Evolutionary conservation across 2,888 invertebrate genomes (phyloP), one percentile per base, ranked within the genome.

Genomic region (Brachylomia viminalis): DNA sequence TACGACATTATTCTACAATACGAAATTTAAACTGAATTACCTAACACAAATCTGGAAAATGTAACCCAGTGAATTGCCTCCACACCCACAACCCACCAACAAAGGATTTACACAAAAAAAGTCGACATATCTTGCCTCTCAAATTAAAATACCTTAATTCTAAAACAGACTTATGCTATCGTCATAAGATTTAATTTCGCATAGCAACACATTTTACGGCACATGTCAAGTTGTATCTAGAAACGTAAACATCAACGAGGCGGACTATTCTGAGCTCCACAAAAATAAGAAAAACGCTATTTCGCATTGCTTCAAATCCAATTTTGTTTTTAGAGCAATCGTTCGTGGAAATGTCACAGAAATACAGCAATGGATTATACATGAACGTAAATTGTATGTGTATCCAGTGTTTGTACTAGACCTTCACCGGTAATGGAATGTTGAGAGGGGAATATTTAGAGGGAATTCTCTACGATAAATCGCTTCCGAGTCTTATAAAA

Each of bases 401-500:
- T 71, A 86, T 76, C 58, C 73, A 75, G 73, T 80, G 77, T 87
- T 82, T 78, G 54, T 73, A 64, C 67, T 78, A 80, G 72, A 74
- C 73, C 70, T 73, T 69, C 56, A 33, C 47, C 38, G 58, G 64
- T 76, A 69, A 62, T 68, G 79, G 85, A 87, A 83, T 82, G 82
- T 80, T 67, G 85, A 80, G 83, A 82, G 73, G 80, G 75, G 78
- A 82, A 84, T 84, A 78, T 82, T 83, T 74, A 74, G 66, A 83
- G 68, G 75, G 75, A 83, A 76, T 77, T 77, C 75, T 72, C 72
- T 61, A 72, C 75, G 74, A 82, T 86, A 87, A 88, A 88, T 88
- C 73, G 85, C 70, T 81, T 80, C 87, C 78, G 75, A 78, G 72
- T 80, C 81, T 83, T 81, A 86, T 79, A 87, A 88, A 88, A 73